These are phyloP conservation scores for Zaprionus ghesquierei DNA, from an alignment of 1,140 invertebrate species.

Conservation along the genomic window DNA sequence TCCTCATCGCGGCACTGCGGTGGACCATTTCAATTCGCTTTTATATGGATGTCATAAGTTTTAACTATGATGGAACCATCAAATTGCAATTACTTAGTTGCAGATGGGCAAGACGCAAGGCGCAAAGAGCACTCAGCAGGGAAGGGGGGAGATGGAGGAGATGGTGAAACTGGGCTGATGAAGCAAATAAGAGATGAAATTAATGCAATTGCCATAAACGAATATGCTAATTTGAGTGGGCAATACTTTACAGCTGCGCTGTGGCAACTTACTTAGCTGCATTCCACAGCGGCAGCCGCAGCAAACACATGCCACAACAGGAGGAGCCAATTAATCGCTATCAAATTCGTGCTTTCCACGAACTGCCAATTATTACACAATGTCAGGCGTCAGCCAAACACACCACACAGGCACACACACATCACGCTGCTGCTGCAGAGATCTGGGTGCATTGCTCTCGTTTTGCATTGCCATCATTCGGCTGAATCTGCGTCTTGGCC, in stretches of 20 bases:
- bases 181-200: conserved; percentile 49
- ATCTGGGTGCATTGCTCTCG: conserved; percentile 42
- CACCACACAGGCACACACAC: conserved; percentile 8
- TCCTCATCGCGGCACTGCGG: conserved; percentile 28
- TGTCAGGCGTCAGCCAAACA: conserved; percentile 60
- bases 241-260: background rate
- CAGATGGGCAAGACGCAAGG: conserved; percentile 1
- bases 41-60: conserved; percentile 65
- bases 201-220: conserved; percentile 62
- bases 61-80: conserved; percentile 54
- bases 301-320: conserved; percentile 11
- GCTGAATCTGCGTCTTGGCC: conserved; percentile 54
- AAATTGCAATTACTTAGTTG: conserved; percentile 55
- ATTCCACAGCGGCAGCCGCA: conserved; percentile 25
- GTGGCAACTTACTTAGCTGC: conserved; percentile 24
- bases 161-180: background rate
- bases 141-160: background rate
- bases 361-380: conserved; percentile 80
- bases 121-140: background rate
- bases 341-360: conserved; percentile 71
- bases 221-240: conserved; percentile 70
- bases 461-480: conserved; percentile 50
- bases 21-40: conserved; percentile 64
- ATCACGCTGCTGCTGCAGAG: conserved; percentile 7
- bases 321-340: conserved; percentile 68